A percentile compares a stretch with the other conserved stretches of the same genome.
phyloP scores from a whole-genome alignment of 2,797 vertebrate species.

The Chelon labrosus region DNA sequence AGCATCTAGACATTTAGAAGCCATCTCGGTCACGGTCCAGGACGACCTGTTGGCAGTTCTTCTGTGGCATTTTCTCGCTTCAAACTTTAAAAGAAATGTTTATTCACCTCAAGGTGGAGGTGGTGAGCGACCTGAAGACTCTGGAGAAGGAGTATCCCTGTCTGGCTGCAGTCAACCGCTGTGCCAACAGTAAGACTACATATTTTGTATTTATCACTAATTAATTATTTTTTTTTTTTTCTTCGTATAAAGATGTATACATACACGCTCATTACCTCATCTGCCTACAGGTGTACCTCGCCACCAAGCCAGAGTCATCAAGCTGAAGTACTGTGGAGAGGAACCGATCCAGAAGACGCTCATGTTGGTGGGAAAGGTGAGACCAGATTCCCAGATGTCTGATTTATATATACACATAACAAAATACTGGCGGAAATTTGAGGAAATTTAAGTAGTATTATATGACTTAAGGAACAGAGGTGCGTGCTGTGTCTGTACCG shows the following conservation, averaged over 20 bases:
- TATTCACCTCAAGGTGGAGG: constrained; percentile 75
- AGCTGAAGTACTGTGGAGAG: constrained; percentile 85
- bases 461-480: no score
- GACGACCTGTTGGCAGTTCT: not conserved
- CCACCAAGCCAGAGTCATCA: constrained; percentile 87
- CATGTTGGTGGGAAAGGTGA: constrained; percentile 89
- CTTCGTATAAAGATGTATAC: not conserved
- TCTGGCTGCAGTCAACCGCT: constrained; percentile 88
- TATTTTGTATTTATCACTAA: not conserved
- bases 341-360: constrained; percentile 82
- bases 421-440: no score
- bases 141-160: constrained; percentile 87
- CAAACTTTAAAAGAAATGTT: not conserved
- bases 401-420: no score
- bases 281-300: constrained; percentile 79
- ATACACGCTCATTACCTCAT: not conserved
- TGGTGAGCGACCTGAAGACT: constrained; percentile 73
- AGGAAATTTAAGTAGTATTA: no score
- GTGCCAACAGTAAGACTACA: constrained; percentile 80
- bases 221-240: not conserved
- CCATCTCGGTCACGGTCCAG: not conserved
- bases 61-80: not conserved
- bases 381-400: not conserved
- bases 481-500: no score
- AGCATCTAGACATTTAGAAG: not conserved